Evolutionary conservation across 2,888 invertebrate genomes (phyloP).

Genomic region (Parochlus steinenii): DNA sequence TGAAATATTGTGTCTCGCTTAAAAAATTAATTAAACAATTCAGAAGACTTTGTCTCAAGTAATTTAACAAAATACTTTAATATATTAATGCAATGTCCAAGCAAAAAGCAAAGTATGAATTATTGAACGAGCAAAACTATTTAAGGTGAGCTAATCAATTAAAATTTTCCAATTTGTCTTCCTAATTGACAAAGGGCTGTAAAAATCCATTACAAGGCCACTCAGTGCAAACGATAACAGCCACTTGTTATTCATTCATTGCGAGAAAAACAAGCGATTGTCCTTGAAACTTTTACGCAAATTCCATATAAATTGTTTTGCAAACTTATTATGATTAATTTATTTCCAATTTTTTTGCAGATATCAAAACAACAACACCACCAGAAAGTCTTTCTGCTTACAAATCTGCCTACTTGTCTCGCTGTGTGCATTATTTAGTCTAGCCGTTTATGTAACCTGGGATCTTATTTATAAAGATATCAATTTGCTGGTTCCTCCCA

Average conservation of each 20-base stretch:
- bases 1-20: too few relatives aligned
- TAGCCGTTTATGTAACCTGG: slow-evolving; percentile 21
- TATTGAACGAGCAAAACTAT: slow-evolving; percentile 12
- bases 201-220: not conserved
- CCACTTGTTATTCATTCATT: too few relatives aligned
- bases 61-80: too few relatives aligned
- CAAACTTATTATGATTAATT: too few relatives aligned
- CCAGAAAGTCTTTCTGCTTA: slow-evolving; percentile 14
- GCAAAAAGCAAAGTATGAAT: slow-evolving; percentile 15
- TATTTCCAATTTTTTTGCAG: too few relatives aligned
- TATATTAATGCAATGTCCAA: too few relatives aligned
- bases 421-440: slow-evolving; percentile 17
- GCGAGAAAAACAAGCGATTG: too few relatives aligned
- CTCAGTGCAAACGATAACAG: too few relatives aligned
- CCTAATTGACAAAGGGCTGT: slow-evolving; percentile 1
- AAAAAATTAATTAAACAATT: too few relatives aligned
- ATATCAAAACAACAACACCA: slow-evolving; percentile 1
- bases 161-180: slow-evolving; percentile 10
- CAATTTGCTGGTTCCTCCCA: too few relatives aligned
- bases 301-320: not conserved
- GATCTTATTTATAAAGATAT: slow-evolving; percentile 19
- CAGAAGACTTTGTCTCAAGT: too few relatives aligned
- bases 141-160: slow-evolving; percentile 4
- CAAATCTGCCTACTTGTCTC: slow-evolving; percentile 14
- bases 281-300: not conserved